Evolutionary conservation across 2,888 invertebrate species (phyloP).

Genomic region (Belgica antarctica): DNA sequence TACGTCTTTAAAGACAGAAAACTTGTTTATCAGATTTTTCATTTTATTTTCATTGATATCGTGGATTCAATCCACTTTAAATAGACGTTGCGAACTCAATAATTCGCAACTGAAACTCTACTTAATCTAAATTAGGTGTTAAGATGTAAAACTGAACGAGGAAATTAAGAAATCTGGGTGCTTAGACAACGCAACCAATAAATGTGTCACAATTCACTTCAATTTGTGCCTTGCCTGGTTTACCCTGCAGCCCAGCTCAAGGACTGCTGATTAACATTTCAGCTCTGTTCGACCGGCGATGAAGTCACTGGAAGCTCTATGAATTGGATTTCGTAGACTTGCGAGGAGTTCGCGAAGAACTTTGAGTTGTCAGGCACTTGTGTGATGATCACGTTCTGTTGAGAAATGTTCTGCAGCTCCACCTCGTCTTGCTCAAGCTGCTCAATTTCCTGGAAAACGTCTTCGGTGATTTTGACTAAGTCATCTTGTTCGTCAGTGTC

Average conservation of each 20-base stretch:
- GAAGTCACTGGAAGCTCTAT: constrained; percentile 1
- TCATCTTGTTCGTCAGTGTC: background rate
- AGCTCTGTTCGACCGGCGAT: background rate
- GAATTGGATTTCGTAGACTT: constrained; percentile 36
- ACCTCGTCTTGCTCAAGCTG: background rate
- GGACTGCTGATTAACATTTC: background rate
- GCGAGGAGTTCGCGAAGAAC: background rate
- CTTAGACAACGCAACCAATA: too few relatives aligned
- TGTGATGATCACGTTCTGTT: constrained; percentile 19
- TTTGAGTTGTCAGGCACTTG: constrained; percentile 24
- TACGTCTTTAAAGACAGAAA: background rate
- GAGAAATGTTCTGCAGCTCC: background rate
- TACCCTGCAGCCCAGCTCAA: background rate
- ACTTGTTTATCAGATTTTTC: too few relatives aligned
- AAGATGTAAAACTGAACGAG: too few relatives aligned
- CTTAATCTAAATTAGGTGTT: background rate
- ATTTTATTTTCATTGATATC: background rate
- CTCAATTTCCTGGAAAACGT: too few relatives aligned
- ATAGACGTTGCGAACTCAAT: background rate
- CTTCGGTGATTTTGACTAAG: background rate
- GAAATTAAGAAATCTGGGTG: too few relatives aligned
- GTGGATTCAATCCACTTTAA: background rate
- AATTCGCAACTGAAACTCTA: background rate
- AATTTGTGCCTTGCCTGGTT: too few relatives aligned
- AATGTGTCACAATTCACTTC: too few relatives aligned